phyloP scores from a whole-genome alignment of 2,888 invertebrate genomes.

The Penaeus monodon region DNA sequence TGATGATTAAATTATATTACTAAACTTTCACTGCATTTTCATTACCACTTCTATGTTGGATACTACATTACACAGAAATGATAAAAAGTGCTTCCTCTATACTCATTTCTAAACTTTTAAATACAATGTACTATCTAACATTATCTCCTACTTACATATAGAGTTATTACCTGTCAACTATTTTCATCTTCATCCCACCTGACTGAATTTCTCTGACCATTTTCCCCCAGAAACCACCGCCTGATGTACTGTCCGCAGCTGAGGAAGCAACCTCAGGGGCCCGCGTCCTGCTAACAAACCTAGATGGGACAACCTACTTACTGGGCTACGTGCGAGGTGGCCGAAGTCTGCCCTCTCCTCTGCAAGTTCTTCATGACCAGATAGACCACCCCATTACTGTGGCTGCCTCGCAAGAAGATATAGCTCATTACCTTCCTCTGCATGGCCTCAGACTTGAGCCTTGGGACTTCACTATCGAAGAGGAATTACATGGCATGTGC shows the following conservation, averaged over 20 bases:
- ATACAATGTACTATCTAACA: no score
- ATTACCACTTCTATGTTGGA: no score
- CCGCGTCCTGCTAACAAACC: slow-evolving; percentile 37
- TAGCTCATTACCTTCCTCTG: slow-evolving; percentile 30
- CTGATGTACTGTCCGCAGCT: slow-evolving; percentile 2
- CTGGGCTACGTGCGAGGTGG: slow-evolving; percentile 24
- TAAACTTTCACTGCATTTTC: no score
- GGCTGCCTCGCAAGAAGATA: slow-evolving; percentile 24
- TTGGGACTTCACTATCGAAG: slow-evolving; percentile 37
- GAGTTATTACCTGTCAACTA: no score
- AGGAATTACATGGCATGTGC: slow-evolving; percentile 45
- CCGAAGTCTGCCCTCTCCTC: slow-evolving; percentile 9
- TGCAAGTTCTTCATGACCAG: slow-evolving; percentile 15
- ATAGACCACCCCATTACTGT: slow-evolving; percentile 16
- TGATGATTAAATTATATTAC: no score
- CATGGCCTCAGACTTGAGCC: slow-evolving; percentile 32
- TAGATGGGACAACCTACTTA: slow-evolving; percentile 41
- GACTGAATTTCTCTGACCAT: no score
- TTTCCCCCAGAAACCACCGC: slow-evolving; percentile 1
- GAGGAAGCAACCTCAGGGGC: background rate
- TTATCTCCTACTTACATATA: no score
- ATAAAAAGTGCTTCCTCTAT: no score
- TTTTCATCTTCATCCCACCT: no score
- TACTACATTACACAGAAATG: no score
- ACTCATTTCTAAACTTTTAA: no score